Conservation (phyloP, 2,113 vertebrate genomes). For the Brachirus orientalis region DNA sequence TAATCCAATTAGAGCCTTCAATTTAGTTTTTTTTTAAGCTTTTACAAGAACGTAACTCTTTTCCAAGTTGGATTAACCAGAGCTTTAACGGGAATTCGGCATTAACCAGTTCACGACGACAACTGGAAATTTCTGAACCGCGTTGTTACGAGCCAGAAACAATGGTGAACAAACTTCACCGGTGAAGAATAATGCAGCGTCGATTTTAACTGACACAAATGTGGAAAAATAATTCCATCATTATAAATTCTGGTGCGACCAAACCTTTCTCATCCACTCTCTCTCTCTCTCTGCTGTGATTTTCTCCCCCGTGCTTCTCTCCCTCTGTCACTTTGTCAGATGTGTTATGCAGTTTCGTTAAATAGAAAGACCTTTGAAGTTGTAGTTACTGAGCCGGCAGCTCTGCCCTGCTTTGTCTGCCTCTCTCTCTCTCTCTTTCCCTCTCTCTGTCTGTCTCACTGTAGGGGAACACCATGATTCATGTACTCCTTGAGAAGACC, state of each 20-base stretch:
- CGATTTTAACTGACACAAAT: no score
- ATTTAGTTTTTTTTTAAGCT: no score
- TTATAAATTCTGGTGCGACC: background rate
- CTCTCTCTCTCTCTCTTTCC: slow-evolving; percentile 73
- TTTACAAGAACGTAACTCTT: no score
- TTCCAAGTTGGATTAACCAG: no score
- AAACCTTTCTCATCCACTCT: background rate
- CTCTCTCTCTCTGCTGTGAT: background rate
- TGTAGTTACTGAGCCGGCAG: slow-evolving; percentile 91
- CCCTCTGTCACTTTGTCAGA: slow-evolving; percentile 87
- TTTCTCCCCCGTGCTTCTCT: slow-evolving; percentile 73
- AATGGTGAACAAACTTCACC: no score
- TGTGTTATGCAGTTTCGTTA: slow-evolving; percentile 87
- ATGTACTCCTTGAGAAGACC: slow-evolving; percentile 93
- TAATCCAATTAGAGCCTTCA: no score
- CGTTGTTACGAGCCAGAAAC: no score
- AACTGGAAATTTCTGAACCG: no score
- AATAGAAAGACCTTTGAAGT: slow-evolving; percentile 94
- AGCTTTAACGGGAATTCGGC: no score
- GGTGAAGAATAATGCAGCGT: no score
- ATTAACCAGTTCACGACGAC: no score
- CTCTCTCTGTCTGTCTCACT: slow-evolving; percentile 84
- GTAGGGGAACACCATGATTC: slow-evolving; percentile 94
- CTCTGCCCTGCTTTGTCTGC: slow-evolving; percentile 92
- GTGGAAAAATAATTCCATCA: no score